These are phyloP conservation scores for Lipotes vexillifer DNA, from an alignment of 2,113 vertebrate species.

Conservation along the genomic window DNA sequence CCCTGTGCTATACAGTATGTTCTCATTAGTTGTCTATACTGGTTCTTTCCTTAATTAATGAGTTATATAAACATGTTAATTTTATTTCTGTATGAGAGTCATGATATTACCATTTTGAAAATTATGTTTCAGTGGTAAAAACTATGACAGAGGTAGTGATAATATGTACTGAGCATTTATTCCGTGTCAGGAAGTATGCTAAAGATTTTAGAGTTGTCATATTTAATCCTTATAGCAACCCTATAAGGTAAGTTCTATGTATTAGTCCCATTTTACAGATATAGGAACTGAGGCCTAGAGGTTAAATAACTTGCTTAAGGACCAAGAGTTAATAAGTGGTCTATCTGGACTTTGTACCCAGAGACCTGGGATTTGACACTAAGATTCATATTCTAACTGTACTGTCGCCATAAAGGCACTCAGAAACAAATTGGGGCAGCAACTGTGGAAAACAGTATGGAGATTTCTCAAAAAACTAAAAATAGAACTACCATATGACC, in stretches of 20 bases:
- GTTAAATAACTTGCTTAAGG: background rate
- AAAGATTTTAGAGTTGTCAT: background rate
- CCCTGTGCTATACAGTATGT: too few species aligned
- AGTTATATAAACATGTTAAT: background rate
- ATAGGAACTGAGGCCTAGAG: background rate
- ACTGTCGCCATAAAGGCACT: background rate
- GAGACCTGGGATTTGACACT: background rate
- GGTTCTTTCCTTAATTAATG: background rate
- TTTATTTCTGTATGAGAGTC: background rate
- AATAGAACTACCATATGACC: background rate
- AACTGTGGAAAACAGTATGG: background rate
- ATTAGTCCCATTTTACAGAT: background rate
- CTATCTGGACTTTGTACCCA: background rate
- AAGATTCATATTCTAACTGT: background rate
- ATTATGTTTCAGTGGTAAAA: background rate
- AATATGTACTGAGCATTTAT: background rate
- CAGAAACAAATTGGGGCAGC: background rate
- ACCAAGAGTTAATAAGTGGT: background rate
- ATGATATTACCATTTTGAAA: background rate
- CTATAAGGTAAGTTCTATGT: background rate
- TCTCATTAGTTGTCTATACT: too few species aligned
- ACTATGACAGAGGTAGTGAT: background rate
- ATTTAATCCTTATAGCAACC: background rate
- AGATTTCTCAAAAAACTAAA: background rate
- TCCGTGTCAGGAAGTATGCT: background rate